Conservation (phyloP, 2,797 vertebrate species). For the Syngnathus rostellatus region DNA sequence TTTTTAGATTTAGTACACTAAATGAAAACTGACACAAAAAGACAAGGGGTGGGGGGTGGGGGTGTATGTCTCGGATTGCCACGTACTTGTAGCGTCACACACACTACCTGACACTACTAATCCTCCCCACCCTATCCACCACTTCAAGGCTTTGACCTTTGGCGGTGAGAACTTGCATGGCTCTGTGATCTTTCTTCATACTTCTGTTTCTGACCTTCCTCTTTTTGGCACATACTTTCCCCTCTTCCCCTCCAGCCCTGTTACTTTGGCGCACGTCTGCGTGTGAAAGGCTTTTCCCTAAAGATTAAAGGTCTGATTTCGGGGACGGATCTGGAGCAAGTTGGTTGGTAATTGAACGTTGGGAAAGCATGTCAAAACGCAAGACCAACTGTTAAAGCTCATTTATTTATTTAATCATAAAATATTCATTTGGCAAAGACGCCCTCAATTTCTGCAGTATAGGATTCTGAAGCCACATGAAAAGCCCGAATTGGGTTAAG, state of each 20-base stretch:
- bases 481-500: slow-evolving; percentile 39
- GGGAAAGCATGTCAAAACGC: slow-evolving; percentile 17
- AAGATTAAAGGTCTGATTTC: slow-evolving; percentile 16
- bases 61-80: slow-evolving; percentile 14
- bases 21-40: neutral
- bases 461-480: slow-evolving; percentile 23
- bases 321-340: slow-evolving; percentile 16
- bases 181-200: slow-evolving; percentile 30
- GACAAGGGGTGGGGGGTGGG: neutral
- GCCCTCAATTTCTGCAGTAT: slow-evolving; percentile 4
- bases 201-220: slow-evolving; percentile 14
- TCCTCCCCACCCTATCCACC: slow-evolving; percentile 21
- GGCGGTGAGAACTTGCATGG: slow-evolving; percentile 36
- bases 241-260: neutral
- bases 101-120: slow-evolving; percentile 34
- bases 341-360: slow-evolving; percentile 13
- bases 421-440: slow-evolving; percentile 17
- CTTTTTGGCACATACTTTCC: slow-evolving; percentile 13
- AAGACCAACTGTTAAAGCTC: neutral
- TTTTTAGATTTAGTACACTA: neutral
- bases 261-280: neutral
- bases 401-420: slow-evolving; percentile 10
- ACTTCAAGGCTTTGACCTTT: slow-evolving; percentile 45
- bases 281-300: slow-evolving; percentile 4
- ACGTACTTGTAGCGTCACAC: slow-evolving; percentile 23